These are phyloP conservation scores for Epinephelus awoara DNA, from an alignment of 2,797 vertebrate genomes.

Conservation along the genomic window DNA sequence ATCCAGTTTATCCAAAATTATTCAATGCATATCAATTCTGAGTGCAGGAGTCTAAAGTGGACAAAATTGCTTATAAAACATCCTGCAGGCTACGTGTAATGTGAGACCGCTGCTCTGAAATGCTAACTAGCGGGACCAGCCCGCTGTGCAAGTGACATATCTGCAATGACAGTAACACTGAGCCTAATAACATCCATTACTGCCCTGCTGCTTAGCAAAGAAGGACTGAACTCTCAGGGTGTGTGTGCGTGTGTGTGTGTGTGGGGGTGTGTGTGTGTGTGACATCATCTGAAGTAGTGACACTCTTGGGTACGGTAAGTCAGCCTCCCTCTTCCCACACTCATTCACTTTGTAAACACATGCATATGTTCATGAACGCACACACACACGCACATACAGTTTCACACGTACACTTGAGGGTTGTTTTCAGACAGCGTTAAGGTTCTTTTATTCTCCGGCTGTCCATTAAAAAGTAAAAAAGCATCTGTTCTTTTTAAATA, in stretches of 20 bases:
- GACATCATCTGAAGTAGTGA: constrained; percentile 54
- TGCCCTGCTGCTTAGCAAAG: constrained; percentile 27
- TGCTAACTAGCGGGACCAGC: constrained; percentile 69
- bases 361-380: constrained; percentile 2
- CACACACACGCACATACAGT: constrained; percentile 15
- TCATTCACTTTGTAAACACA: constrained; percentile 14
- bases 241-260: constrained; percentile 7
- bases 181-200: constrained; percentile 25
- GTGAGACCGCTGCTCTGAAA: constrained; percentile 5
- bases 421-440: constrained; percentile 56
- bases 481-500: constrained; percentile 76
- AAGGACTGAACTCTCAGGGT: background rate
- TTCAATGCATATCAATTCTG: constrained; percentile 2
- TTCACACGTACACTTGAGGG: constrained; percentile 18
- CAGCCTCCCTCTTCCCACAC: constrained; percentile 42
- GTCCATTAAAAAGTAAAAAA: constrained; percentile 32
- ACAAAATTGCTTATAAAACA: constrained; percentile 8
- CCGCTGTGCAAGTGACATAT: constrained; percentile 39
- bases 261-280: constrained; percentile 20
- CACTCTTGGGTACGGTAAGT: constrained; percentile 43
- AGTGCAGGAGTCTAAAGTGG: constrained; percentile 5
- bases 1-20: constrained; percentile 34
- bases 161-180: constrained; percentile 35
- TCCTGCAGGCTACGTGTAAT: constrained; percentile 18
- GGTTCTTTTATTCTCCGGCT: constrained; percentile 73